Base-by-base conservation (phyloP, 2,797 vertebrate species). In the Limnodromus scolopaceus region DNA sequence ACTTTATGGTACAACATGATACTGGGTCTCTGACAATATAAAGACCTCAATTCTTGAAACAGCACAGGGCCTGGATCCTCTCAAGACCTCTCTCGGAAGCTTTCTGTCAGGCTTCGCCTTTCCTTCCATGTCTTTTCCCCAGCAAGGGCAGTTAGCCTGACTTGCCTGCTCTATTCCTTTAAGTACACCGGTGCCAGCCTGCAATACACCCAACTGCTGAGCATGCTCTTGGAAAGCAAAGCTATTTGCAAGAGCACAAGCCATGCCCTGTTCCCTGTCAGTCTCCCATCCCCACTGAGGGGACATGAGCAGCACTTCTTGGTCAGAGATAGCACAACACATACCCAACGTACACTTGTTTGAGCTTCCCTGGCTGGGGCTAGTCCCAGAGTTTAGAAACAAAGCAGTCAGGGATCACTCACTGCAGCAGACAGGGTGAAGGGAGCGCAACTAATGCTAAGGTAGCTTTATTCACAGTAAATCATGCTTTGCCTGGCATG, bases 1-100 rank as follows among this genome's bases (percentile, higher is more conserved):
- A 32, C 45, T 41, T 51, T 3, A 10, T 1, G 0, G n/a, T 20
- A 20, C 11, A 14, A 22, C 7, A 16, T 2, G 0, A 48, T 16
- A 19, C 6, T 13, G 2, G 10, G 13, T 39, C 41, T 55, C 54
- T 28, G 19, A 32, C 43, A 10, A 6, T 0, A 2, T 19, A 14
- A 30, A 24, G 24, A 63, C 23, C 20, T 46, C 32, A 25, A 11
- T 23, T 28, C 11, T 9, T 2, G 20, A 87, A 20, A n/a, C 48
- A 83, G 34, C 54, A 69, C 13, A 65, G 38, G 2, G 15, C 19
- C n/a, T 17, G n/a, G 16, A 45, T 60, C 41, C 24, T 69, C 51
- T 63, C 12, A 13, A 20, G 20, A 23, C 51, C 38, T 78, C 69
- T 7, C 16, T 60, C 15, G 41, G 20, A 17, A 48, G 6, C 13